A percentile compares a stretch with the other conserved stretches of the same genome.
Conservation (phyloP, 1,140 invertebrate species). For the Drosophila serrata region DNA sequence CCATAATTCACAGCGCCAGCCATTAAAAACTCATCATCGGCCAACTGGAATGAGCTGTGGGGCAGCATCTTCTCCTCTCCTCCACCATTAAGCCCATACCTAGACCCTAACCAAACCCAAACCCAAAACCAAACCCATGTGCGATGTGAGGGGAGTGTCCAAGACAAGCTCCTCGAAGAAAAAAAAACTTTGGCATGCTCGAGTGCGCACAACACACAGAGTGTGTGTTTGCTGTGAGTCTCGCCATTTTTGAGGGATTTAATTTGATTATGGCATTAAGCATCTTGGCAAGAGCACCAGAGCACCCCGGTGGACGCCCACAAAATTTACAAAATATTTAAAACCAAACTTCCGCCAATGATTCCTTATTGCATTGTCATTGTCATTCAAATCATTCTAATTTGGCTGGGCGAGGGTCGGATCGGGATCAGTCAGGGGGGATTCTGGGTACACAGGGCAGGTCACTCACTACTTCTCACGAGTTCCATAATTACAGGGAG, state of each 20-base stretch:
- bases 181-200: conserved; percentile 56
- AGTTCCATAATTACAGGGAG: conserved; percentile 55
- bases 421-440: conserved; percentile 27
- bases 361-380: conserved; percentile 50
- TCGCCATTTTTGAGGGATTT: conserved; percentile 64
- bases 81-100: background rate
- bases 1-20: conserved; percentile 74
- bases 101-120: background rate
- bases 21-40: conserved; percentile 81
- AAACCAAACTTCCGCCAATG: conserved; percentile 77
- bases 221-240: conserved; percentile 29
- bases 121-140: conserved; percentile 1
- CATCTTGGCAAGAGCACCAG: conserved; percentile 11
- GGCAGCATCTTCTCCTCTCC: conserved; percentile 26
- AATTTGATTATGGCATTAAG: conserved; percentile 47
- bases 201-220: conserved; percentile 52
- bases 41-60: conserved; percentile 76
- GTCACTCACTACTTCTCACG: conserved; percentile 62
- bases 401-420: conserved; percentile 42
- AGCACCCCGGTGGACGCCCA: conserved; percentile 61
- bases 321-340: conserved; percentile 84
- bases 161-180: conserved; percentile 46
- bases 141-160: conserved; percentile 69
- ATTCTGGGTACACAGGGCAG: conserved; percentile 41
- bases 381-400: conserved; percentile 67